Conservation (phyloP, 2,797 vertebrate genomes). For the Hemibagrus guttatus region DNA sequence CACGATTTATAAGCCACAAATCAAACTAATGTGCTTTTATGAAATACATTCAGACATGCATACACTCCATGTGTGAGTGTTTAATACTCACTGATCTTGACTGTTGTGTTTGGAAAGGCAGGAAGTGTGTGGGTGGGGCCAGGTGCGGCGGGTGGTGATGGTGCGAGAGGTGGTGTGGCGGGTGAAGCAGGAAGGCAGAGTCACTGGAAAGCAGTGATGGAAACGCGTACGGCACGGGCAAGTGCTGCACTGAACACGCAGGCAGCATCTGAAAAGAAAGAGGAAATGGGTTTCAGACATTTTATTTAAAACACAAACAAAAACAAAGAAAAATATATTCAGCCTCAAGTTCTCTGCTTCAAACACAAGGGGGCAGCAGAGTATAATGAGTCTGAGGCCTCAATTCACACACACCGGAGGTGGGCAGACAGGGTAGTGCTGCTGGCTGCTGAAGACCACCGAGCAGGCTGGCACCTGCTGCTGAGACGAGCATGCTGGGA, state of each 20-base stretch:
- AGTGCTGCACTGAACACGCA: conserved; percentile 94
- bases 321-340: neutral
- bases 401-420: conserved; percentile 56
- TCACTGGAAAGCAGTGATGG: conserved; percentile 93
- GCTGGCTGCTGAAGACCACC: conserved; percentile 95
- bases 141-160: conserved; percentile 91
- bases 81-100: conserved; percentile 85
- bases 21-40: neutral
- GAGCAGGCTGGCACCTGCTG: conserved; percentile 93
- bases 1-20: neutral
- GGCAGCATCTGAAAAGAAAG: conserved; percentile 84
- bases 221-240: conserved; percentile 92
- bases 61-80: neutral
- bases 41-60: neutral
- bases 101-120: conserved; percentile 95
- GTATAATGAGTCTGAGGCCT: neutral
- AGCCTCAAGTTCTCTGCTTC: neutral
- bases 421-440: conserved; percentile 90
- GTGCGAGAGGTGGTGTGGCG: conserved; percentile 88
- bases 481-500: conserved; percentile 88
- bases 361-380: conserved; percentile 62
- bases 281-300: neutral
- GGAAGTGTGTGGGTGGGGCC: conserved; percentile 88
- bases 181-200: conserved; percentile 91
- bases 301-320: neutral